Evolutionary conservation across 2,888 invertebrate genomes (phyloP).

Genomic region (Brassicogethes aeneus): DNA sequence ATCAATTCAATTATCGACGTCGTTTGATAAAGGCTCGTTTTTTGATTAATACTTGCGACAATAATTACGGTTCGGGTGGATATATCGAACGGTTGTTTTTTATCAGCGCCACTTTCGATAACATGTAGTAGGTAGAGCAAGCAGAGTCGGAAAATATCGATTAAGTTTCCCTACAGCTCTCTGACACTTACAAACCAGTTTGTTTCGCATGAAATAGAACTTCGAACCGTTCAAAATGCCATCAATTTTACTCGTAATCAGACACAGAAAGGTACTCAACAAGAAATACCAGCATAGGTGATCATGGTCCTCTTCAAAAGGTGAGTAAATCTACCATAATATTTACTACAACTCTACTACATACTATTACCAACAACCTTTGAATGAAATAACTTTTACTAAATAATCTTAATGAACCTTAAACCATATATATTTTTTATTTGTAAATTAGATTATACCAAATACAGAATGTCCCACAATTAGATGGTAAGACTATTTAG

Average conservation of each 20-base stretch:
- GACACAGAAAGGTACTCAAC: conserved; percentile 31
- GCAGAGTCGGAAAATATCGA: conserved; percentile 33
- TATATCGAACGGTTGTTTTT: not conserved
- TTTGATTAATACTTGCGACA: too few species aligned
- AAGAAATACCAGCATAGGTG: conserved; percentile 36
- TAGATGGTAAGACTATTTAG: too few species aligned
- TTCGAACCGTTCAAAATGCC: conserved; percentile 30
- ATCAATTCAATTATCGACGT: not conserved
- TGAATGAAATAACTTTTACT: too few species aligned
- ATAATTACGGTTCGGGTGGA: not conserved
- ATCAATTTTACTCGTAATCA: conserved; percentile 28
- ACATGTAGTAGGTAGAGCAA: not conserved
- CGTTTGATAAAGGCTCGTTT: too few species aligned
- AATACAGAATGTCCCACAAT: too few species aligned
- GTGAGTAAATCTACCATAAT: conserved; percentile 26
- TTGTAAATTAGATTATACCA: too few species aligned
- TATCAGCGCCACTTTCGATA: not conserved
- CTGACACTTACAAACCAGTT: conserved; percentile 14
- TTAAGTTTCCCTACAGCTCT: conserved; percentile 29
- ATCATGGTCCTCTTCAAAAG: conserved; percentile 34
- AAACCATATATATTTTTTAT: too few species aligned
- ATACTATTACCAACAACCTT: too few species aligned
- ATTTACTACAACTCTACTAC: too few species aligned
- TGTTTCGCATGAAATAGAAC: conserved; percentile 20
- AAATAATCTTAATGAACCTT: too few species aligned